Conservation (phyloP, 2,113 vertebrate species). For the Tautogolabrus adspersus region DNA sequence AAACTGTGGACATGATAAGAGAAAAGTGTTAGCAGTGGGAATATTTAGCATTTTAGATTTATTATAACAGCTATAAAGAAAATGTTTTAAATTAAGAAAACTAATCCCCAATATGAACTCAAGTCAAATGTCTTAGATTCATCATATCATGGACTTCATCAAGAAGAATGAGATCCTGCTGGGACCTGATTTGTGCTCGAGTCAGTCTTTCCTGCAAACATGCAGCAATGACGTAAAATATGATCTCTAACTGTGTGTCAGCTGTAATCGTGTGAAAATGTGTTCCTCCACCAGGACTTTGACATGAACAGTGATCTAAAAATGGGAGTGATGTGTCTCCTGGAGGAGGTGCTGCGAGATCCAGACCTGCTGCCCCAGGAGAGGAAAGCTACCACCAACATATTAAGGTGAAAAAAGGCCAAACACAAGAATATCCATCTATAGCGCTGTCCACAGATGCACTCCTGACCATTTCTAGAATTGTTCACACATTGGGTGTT, state of each 20-base stretch:
- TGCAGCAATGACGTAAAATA: neutral
- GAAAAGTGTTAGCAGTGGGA: neutral
- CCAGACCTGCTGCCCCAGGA: slow-evolving; percentile 96
- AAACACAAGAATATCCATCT: no score
- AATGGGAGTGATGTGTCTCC: slow-evolving; percentile 88
- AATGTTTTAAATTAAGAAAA: neutral
- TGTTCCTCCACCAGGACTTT: slow-evolving; percentile 88
- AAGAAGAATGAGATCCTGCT: no score
- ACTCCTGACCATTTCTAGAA: no score
- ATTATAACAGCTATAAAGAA: no score
- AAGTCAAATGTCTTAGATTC: no score
- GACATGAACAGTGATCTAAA: slow-evolving; percentile 93
- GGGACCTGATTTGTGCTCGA: neutral
- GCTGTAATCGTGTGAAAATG: neutral
- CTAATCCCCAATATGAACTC: no score
- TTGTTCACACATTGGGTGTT: neutral
- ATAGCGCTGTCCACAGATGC: no score
- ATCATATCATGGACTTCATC: neutral
- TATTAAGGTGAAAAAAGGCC: slow-evolving; percentile 86
- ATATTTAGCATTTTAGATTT: neutral
- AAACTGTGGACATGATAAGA: neutral
- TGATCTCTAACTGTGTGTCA: neutral
- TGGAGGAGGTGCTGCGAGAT: slow-evolving; percentile 95
- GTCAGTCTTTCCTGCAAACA: neutral
- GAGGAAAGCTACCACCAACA: slow-evolving; percentile 94